A percentile compares a stretch with the other conserved stretches of the same genome.
Conservation (phyloP, 2,888 invertebrate species). For the Allacma fusca region DNA sequence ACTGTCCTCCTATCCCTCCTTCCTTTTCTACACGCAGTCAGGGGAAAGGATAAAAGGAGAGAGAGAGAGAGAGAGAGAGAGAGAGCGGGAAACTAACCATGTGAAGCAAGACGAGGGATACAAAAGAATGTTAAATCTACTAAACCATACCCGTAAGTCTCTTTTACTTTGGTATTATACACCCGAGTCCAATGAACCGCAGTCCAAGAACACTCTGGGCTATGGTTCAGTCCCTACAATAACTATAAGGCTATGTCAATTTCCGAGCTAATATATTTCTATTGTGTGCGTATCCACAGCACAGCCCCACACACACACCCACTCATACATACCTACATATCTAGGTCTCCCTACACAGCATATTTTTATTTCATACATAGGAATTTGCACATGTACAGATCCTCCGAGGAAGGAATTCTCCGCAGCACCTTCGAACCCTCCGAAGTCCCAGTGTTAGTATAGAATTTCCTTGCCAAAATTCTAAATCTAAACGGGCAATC, state of each 20-base stretch:
- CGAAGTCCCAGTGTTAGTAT: background rate
- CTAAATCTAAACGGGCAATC: conserved; percentile 35
- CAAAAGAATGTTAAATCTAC: conserved; percentile 32
- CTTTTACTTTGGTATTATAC: conserved; percentile 27
- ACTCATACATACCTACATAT: too few relatives aligned
- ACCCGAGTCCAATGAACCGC: conserved; percentile 41
- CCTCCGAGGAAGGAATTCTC: too few relatives aligned
- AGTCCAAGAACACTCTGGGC: background rate
- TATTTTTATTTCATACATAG: too few relatives aligned
- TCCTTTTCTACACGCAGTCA: background rate
- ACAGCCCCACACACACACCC: too few relatives aligned
- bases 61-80: conserved; percentile 1
- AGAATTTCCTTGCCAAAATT: conserved; percentile 34
- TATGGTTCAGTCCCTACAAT: background rate
- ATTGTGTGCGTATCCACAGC: too few relatives aligned
- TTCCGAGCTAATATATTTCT: too few relatives aligned
- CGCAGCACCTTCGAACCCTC: too few relatives aligned
- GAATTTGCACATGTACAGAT: too few relatives aligned
- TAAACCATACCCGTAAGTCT: conserved; percentile 29
- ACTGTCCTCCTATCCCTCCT: background rate
- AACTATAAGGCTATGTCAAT: too few relatives aligned
- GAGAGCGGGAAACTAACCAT: conserved; percentile 10
- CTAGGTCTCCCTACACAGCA: too few relatives aligned
- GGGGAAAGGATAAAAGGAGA: background rate
- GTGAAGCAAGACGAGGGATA: background rate